Base-by-base conservation (phyloP, 2,888 invertebrate species). In the Patella caerulea region DNA sequence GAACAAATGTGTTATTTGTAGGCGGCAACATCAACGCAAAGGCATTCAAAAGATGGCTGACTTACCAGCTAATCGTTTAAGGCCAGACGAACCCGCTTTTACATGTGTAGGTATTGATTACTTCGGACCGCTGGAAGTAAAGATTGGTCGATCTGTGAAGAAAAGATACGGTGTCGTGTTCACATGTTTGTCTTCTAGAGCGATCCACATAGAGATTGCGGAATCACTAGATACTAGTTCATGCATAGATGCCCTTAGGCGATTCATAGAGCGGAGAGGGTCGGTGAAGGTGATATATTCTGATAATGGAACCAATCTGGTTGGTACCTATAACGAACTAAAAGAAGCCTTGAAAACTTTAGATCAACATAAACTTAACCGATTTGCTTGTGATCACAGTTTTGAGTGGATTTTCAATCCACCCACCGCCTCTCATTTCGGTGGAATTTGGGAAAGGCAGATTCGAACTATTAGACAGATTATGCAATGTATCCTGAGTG, bases 381-480 rank as follows among this genome's bases (percentile, higher is more conserved):
- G 79, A 14, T 59, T 70, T 65, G 34, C 81, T 59, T 4, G 59
- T n/a, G 74, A 80, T 34, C 75, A 76, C 15, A 55, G 45, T 19
- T 77, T 84, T 29, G 55, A 65, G 15, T 84, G 82, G 80, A 65
- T 75, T 52, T 82, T 81, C 55, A 83, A 82, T 53, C 82, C 78
- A 17, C 83, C 84, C 19, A n/a, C 72, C 15, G 78, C 73, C 9
- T 80, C 78, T 14, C 82, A 83, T 55, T 70, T 76, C 29, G 80
- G 81, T 17, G 83, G 83, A 19, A 70, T 81, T 17, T 83, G 81
- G 81, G 81, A 83, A 77, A 56, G 83, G 52, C 53, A 78, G 45
- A 83, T 83, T 55, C 29, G 82, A 70, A 72, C 76, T 15, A 74
- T 77, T 5, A 70, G 82, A n/a, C n/a, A n/a, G n/a, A 71, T 83